Evolutionary conservation across 2,797 vertebrate genomes (phyloP).

Genomic region (Enteromius trimaculatus): DNA sequence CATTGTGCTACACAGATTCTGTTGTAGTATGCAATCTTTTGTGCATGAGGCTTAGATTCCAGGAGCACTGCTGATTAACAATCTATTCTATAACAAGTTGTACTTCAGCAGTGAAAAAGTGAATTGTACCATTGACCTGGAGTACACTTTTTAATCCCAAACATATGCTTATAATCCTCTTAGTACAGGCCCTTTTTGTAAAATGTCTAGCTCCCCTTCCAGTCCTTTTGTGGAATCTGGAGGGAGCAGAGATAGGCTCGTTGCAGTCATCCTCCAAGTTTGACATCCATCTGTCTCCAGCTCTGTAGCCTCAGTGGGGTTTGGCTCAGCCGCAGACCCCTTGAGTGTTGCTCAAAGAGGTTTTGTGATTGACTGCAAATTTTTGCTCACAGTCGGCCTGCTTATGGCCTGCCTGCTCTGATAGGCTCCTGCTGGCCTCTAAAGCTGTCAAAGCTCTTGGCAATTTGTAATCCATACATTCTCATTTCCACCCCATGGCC

Average conservation of each 20-base stretch:
- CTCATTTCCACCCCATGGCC: conserved; percentile 12
- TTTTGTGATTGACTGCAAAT: conserved; percentile 27
- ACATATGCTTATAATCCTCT: conserved; percentile 64
- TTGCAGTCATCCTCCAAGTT: conserved; percentile 19
- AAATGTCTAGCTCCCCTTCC: conserved; percentile 31
- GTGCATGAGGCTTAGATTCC: background rate
- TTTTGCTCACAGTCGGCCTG: background rate
- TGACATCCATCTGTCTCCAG: conserved; percentile 38
- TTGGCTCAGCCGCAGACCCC: background rate
- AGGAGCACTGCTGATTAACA: conserved; percentile 17
- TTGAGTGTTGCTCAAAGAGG: conserved; percentile 32
- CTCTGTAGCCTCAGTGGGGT: conserved; percentile 32
- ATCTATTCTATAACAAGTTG: background rate
- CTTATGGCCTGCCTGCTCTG: conserved; percentile 19
- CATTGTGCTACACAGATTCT: background rate
- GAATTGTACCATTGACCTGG: conserved; percentile 53
- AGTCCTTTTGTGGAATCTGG: conserved; percentile 6
- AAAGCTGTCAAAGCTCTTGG: conserved; percentile 35
- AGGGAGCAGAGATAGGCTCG: conserved; percentile 14
- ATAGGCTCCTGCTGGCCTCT: conserved; percentile 30
- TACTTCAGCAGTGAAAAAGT: conserved; percentile 43
- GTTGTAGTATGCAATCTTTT: conserved; percentile 2
- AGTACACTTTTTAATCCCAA: conserved; percentile 45
- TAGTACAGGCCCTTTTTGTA: conserved; percentile 52
- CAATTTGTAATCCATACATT: conserved; percentile 45